Percentiles rank a stretch among this genome's conserved stretches.
phyloP scores from a whole-genome alignment of 2,888 invertebrate species.

The Polyommatus iphigenia region DNA sequence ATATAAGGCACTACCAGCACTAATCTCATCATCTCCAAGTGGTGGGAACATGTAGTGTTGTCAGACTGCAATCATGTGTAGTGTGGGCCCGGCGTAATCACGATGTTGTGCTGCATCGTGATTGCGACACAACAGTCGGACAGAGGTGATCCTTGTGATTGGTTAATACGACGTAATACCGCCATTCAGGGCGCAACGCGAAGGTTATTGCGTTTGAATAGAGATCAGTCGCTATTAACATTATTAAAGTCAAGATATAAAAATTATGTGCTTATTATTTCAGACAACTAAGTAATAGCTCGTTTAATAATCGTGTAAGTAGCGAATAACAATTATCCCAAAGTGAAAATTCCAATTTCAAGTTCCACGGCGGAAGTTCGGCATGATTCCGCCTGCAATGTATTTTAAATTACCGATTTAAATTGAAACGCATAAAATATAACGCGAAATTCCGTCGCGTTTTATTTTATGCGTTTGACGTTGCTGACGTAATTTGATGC shows the following conservation, averaged over 20 bases:
- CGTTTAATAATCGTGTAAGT: too few relatives aligned
- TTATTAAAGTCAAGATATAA: not conserved
- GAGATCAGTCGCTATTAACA: not conserved
- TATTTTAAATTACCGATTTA: too few relatives aligned
- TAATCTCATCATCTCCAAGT: not conserved
- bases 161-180: slow-evolving; percentile 3
- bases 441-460: too few relatives aligned
- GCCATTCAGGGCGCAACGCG: not conserved
- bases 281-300: too few relatives aligned
- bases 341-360: too few relatives aligned
- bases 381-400: too few relatives aligned
- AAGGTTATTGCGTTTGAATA: not conserved
- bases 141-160: slow-evolving; percentile 13
- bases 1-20: too few relatives aligned
- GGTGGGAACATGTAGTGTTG: not conserved
- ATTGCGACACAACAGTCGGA: slow-evolving; percentile 9
- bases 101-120: not conserved
- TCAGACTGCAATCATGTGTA: not conserved
- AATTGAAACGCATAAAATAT: too few relatives aligned
- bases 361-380: too few relatives aligned
- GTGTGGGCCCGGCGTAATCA: not conserved
- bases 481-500: too few relatives aligned
- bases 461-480: too few relatives aligned
- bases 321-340: too few relatives aligned
- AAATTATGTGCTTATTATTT: not conserved